These are phyloP conservation scores for Tachysurus vachellii DNA, from an alignment of 2,113 vertebrate species.

Conservation along the genomic window DNA sequence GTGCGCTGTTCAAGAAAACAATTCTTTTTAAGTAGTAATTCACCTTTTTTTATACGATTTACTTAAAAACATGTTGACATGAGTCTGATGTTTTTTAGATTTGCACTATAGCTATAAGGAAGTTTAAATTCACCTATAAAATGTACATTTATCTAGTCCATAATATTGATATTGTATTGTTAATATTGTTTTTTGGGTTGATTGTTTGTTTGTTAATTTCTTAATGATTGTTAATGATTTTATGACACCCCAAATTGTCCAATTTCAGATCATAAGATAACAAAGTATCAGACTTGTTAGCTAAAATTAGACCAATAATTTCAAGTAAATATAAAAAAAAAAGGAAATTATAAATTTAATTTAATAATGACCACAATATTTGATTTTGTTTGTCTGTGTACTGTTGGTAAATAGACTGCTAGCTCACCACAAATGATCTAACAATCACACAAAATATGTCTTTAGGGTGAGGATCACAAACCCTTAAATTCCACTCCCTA, in stretches of 20 bases:
- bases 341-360: not conserved
- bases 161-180: too few relatives aligned
- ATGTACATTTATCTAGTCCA: too few relatives aligned
- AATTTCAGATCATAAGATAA: not conserved
- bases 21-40: not conserved
- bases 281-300: not conserved
- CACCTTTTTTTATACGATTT: not conserved
- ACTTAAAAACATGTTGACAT: too few relatives aligned
- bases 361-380: not conserved
- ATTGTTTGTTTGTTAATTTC: not conserved
- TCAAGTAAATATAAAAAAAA: not conserved
- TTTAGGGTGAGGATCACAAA: too few relatives aligned
- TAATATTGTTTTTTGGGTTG: too few relatives aligned
- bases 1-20: not conserved
- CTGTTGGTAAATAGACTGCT: not conserved
- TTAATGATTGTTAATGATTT: too few relatives aligned
- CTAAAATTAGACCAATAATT: too few relatives aligned
- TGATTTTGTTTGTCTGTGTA: not conserved
- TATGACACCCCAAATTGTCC: not conserved
- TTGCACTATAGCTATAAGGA: too few relatives aligned
- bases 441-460: not conserved
- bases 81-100: too few relatives aligned
- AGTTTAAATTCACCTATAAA: too few relatives aligned
- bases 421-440: not conserved
- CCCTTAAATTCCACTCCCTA: too few relatives aligned